phyloP scores from a whole-genome alignment of 1,140 invertebrate species.

The Drosophila murphyi region DNA sequence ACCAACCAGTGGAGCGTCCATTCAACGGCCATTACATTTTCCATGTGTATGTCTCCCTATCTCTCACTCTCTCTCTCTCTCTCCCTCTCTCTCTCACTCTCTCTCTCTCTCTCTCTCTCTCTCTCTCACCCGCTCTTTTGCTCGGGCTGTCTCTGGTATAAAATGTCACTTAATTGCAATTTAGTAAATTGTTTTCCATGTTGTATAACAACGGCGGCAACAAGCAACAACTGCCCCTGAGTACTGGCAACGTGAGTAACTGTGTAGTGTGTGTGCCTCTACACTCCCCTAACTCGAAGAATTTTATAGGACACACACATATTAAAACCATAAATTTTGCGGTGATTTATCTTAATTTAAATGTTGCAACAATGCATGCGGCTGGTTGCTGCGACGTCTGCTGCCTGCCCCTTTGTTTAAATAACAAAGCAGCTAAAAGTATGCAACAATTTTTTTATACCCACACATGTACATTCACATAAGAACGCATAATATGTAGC shows the following conservation, averaged over 20 bases:
- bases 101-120: neutral
- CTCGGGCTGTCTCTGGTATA: constrained; percentile 59
- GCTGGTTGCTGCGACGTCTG: constrained; percentile 52
- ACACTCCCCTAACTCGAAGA: constrained; percentile 3
- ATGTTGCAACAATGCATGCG: constrained; percentile 82
- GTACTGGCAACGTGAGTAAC: neutral
- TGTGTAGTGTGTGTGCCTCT: too few relatives aligned
- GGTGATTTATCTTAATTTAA: constrained; percentile 85
- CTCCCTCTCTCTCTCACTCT: neutral
- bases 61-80: neutral
- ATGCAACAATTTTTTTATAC: constrained; percentile 69
- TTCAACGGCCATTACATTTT: constrained; percentile 55
- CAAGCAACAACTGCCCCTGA: constrained; percentile 51
- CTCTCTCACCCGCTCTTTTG: neutral
- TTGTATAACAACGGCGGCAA: constrained; percentile 80
- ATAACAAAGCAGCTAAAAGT: constrained; percentile 82
- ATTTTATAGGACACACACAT: constrained; percentile 41
- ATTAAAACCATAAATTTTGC: constrained; percentile 84
- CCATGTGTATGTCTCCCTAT: constrained; percentile 27
- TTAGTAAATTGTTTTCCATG: constrained; percentile 84
- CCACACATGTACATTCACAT: neutral
- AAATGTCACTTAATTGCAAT: constrained; percentile 84
- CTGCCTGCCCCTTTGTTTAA: constrained; percentile 73
- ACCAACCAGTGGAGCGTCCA: constrained; percentile 44
- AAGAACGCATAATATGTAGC: constrained; percentile 28